A percentile compares a stretch with the other conserved stretches of the same genome.
Conservation (phyloP, 2,113 vertebrate species). For the Aldabrachelys gigantea region DNA sequence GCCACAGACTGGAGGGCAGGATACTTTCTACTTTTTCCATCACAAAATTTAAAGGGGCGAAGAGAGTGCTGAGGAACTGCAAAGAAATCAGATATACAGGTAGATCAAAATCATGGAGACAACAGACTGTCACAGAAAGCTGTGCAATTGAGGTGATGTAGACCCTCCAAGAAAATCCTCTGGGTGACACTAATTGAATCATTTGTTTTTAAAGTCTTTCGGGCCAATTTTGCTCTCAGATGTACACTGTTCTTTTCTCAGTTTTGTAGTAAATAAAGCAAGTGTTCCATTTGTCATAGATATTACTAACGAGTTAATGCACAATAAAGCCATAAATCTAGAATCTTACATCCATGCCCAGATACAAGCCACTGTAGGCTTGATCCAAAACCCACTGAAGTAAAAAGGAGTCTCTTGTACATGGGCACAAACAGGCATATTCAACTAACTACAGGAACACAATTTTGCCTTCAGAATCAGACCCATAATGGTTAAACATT, state of each 20-base stretch:
- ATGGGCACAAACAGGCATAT: background rate
- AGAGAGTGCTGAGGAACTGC: constrained; percentile 98
- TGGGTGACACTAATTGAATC: background rate
- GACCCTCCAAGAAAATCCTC: background rate
- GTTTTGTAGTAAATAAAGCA: background rate
- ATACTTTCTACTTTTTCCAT: constrained; percentile 99
- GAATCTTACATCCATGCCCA: background rate
- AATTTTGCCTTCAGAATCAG: background rate
- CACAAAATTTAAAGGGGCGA: constrained; percentile 98
- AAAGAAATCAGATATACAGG: constrained; percentile 63
- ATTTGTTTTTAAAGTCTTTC: background rate
- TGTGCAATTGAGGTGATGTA: background rate
- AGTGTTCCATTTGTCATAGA: background rate
- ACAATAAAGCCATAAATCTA: background rate
- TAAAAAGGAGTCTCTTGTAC: background rate
- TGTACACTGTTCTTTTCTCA: background rate
- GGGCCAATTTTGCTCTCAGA: background rate
- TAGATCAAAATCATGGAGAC: constrained; percentile 16
- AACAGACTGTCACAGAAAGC: background rate
- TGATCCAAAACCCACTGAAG: background rate
- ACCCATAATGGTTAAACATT: background rate
- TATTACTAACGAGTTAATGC: background rate
- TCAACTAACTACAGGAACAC: background rate
- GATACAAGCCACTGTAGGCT: background rate
- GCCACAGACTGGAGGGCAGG: constrained; percentile 97